Evolutionary conservation across 2,888 invertebrate genomes (phyloP).

Genomic region (Lampropteryx suffumata): DNA sequence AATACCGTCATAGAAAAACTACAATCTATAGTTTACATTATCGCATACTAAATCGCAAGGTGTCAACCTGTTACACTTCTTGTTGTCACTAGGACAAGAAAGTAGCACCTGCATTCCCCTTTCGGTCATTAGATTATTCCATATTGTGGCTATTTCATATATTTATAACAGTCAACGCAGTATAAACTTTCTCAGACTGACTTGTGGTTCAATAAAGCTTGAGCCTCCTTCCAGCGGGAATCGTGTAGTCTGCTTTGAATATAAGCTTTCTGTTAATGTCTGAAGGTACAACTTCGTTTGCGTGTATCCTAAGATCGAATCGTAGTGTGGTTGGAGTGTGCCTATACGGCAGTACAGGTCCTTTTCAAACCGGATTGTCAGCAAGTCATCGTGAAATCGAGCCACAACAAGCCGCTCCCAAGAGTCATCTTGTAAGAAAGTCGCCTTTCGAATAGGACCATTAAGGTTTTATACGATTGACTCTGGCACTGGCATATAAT

Average conservation of each 20-base stretch:
- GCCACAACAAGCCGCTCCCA: constrained; percentile 43
- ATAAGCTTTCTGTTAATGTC: background rate
- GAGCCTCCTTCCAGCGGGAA: background rate
- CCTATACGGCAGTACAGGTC: constrained; percentile 40
- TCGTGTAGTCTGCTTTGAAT: background rate
- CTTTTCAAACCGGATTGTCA: constrained; percentile 59
- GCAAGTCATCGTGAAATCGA: constrained; percentile 75
- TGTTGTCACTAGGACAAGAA: constrained; percentile 50
- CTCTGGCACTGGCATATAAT: constrained; percentile 26
- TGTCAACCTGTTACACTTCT: constrained; percentile 10
- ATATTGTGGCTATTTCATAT: background rate
- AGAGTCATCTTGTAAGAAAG: constrained; percentile 57
- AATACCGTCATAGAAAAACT: too few relatives aligned
- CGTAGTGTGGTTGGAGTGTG: background rate
- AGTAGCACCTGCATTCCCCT: constrained; percentile 63
- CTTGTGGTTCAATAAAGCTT: constrained; percentile 6
- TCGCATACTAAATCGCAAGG: constrained; percentile 15
- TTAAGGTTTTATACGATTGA: constrained; percentile 38
- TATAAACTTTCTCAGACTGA: constrained; percentile 6
- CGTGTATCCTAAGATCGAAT: background rate
- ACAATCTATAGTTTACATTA: constrained; percentile 1
- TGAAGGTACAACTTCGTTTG: constrained; percentile 5
- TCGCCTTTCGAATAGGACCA: constrained; percentile 58
- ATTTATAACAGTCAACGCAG: background rate
- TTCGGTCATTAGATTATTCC: constrained; percentile 56